Conservation (phyloP, 2,888 invertebrate genomes). For the Philhelius pedissequus region DNA sequence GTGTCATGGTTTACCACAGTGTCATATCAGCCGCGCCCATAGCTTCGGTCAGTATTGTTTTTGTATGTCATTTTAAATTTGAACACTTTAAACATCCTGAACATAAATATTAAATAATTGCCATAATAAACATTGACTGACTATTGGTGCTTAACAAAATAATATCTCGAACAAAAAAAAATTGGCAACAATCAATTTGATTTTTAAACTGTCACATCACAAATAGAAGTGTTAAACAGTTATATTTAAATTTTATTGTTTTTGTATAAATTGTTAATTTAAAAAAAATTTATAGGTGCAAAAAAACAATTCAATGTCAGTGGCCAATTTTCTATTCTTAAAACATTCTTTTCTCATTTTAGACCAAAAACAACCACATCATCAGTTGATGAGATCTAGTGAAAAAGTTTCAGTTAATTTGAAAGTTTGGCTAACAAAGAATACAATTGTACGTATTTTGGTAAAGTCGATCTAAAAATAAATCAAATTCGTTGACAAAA, state of each 20-base stretch:
- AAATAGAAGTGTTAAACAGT: background rate
- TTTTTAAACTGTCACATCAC: background rate
- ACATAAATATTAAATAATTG: constrained; percentile 3
- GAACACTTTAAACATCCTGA: background rate
- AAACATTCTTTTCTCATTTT: background rate
- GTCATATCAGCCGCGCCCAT: constrained; percentile 28
- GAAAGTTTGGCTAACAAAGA: background rate
- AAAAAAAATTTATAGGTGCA: constrained; percentile 6
- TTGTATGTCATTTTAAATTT: background rate
- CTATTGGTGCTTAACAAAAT: background rate
- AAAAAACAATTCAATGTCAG: constrained; percentile 17
- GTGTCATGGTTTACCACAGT: constrained; percentile 25
- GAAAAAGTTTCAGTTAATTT: background rate
- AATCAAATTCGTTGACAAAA: background rate
- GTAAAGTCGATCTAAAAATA: background rate
- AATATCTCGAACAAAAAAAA: background rate
- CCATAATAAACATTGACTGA: background rate
- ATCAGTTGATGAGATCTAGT: background rate
- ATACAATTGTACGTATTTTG: background rate
- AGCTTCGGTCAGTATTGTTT: constrained; percentile 5
- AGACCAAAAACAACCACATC: background rate
- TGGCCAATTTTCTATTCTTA: constrained; percentile 26
- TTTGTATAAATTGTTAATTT: background rate
- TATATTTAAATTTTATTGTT: background rate
- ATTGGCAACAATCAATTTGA: background rate